Base-by-base conservation (phyloP, 2,113 vertebrate genomes). In the Tetraodon nigroviridis region DNA sequence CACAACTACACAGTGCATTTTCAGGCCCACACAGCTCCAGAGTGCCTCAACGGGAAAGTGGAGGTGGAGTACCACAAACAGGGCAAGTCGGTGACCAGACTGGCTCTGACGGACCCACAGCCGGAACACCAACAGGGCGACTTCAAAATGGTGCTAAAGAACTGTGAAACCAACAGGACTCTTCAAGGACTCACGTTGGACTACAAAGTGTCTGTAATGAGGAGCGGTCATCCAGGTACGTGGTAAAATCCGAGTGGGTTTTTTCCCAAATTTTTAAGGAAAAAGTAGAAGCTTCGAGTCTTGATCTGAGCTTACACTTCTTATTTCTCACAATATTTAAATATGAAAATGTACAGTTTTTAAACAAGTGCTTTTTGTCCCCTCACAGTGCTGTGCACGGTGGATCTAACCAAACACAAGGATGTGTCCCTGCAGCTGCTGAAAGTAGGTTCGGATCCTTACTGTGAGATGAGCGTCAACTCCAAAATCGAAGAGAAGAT, bases 121-220 rank as follows among this genome's bases (percentile, higher is more conserved):
- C 93, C 93, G 0, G 69, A 68, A 53, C 91, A 93, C 66, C 89
- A 92, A 19, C 84, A 91, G 27, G 92, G 93, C 55, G 89, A 82
- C 74, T 98, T 98, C 86, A 90, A 84, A 58, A 82, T 99, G 83
- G 85, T 91, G 46, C 84, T 98, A 64, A 88, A 80, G 64, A 95
- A 93, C 74, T 99, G 97, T 1, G 81, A 93, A 27, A 90, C 92
- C 59, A 91, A 86, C 55, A 73, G 0, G 3, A 89, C 61, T 0
- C 50, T 86, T 0, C 84, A 86, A 1, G 67, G 85, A 19, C 92
- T 94, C 63, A 71, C 73, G 7, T 78, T 95, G 54, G 87, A 79
- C 7, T 95, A 94, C 75, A 85, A 67, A 0, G 92, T 98, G 0
- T 55, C 91, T 0, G 84, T 94, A 27, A 78, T 86, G 61, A 89